Evolutionary conservation across 1,140 invertebrate genomes (phyloP), one percentile per base, ranked within the genome.

Genomic region (Meloidogyne hapla): DNA sequence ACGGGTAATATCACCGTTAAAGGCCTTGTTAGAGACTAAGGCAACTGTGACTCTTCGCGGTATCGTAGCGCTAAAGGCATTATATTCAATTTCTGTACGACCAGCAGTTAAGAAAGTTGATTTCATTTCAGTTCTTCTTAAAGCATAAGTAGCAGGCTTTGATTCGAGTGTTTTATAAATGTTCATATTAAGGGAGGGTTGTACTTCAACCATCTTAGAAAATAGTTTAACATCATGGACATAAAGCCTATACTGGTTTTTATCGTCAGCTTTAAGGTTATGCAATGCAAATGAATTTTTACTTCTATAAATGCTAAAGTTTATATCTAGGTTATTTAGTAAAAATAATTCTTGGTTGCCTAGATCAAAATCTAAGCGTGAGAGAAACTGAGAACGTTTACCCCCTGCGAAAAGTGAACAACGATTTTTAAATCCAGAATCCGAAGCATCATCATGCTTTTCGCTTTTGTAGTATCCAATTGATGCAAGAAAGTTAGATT

Each of bases 291-390:
- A 81, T 6, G 4, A 2, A 62, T 79, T 78, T 8, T 48, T 26
- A 9, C n/a, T 25, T n/a, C 25, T 40, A 40, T 80, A 80, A n/a
- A 78, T 69, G 15, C 33, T 68, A 21, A 78, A 75, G 40, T 45
- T 15, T 1, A 79, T 2, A 9, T 77, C 74, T n/a, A 69, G 8
- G 15, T 79, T 81, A 45, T 79, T 79, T 2, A 81, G 23, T 13
- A 79, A 45, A 21, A 42, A 75, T 18, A 77, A 61, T 12, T 74
- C 33, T 38, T 81, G 79, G 45, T 79, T 79, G 4, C 42, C 79
- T 0, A 79, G 56, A 33, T 79, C 77, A 67, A 80, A 81, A 33
- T 79, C 77, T n/a, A 79, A 40, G n/a, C 79, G 70, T 3, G 77
- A 81, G 1, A 77, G 8, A 18, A 80, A 40, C 12, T 81, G 79